These are phyloP conservation scores for Hippocampus barbouri DNA, from an alignment of 2,113 vertebrate genomes.

Conservation along the genomic window DNA sequence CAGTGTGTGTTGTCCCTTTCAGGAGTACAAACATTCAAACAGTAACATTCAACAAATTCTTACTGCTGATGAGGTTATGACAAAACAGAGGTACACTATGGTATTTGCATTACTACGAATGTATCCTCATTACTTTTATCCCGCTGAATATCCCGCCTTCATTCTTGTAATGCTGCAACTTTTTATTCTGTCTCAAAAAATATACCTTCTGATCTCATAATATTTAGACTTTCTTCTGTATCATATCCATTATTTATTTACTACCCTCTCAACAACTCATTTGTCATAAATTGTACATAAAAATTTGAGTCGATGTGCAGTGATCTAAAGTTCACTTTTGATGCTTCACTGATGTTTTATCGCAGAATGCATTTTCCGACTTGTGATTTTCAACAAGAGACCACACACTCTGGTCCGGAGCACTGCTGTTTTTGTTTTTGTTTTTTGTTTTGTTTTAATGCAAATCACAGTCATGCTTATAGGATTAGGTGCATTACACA, in stretches of 20 bases:
- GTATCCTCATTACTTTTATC: too few relatives aligned
- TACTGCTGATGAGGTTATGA: too few relatives aligned
- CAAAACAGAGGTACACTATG: too few relatives aligned
- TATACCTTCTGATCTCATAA: too few relatives aligned
- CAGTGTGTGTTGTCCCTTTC: too few relatives aligned
- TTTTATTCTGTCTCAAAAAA: too few relatives aligned
- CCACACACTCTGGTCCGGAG: neutral
- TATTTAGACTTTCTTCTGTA: too few relatives aligned
- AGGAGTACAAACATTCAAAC: too few relatives aligned
- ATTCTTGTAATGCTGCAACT: too few relatives aligned
- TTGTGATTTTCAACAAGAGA: neutral
- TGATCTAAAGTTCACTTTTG: neutral
- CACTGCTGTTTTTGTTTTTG: neutral
- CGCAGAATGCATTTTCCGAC: neutral
- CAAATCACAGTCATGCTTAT: neutral
- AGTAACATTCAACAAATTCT: too few relatives aligned
- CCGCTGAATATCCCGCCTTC: too few relatives aligned
- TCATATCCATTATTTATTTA: neutral
- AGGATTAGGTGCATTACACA: conserved; percentile 2
- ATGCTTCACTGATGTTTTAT: neutral
- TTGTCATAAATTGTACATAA: neutral
- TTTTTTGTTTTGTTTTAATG: neutral
- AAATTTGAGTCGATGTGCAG: neutral
- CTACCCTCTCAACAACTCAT: neutral
- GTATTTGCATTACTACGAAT: too few relatives aligned